Base-by-base conservation (phyloP, 2,113 vertebrate genomes). In the Hydropotes inermis region DNA sequence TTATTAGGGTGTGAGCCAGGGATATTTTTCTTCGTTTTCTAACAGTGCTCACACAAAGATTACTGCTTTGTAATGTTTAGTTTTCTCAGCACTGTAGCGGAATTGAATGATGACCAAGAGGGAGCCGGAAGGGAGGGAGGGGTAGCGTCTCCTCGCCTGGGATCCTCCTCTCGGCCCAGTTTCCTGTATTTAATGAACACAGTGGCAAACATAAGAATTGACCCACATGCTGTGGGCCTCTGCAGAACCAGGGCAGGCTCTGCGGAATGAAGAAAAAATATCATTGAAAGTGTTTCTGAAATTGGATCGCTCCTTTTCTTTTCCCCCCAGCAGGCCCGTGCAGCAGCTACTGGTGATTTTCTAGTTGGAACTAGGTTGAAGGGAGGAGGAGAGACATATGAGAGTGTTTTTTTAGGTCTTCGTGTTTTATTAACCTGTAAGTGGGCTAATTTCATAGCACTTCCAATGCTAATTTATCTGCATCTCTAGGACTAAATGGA, bases 101-200 rank as follows among this genome's bases (percentile, higher is more conserved):
- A 28, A 55, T 86, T 97, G 91, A 91, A 89, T n/a, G 87, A 96
- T 79, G 28, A 90, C 79, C 55, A 0, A 8, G 55, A 52, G 76
- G 1, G 91, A 85, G 15, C 50, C 67, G 14, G 82, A 36, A 17
- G 55, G 45, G 33, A 76, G 60, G n/a, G 52, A 60, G 4, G 39
- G 45, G 86, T 83, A n/a, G 27, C 21, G 10, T 67, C 30, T 55
- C 74, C 30, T 67, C 7, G 52, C 67, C 39, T 96, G 57, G 39
- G 92, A 79, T 87, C 94, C 87, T n/a, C 61, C 94, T 84, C 79
- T n/a, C 0, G 4, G 58, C 94, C 94, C 23, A n/a, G 89, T 89
- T 96, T 97, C 52, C 61, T 54, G 23, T 93, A 8, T 95, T 96
- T 98, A 91, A 96, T 74, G 87, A 95, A 74, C 82, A 91, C 30